A percentile compares a stretch with the other conserved stretches of the same genome.
Evolutionary conservation across 1,140 invertebrate species (phyloP).

Genomic region (Aplysia californica): DNA sequence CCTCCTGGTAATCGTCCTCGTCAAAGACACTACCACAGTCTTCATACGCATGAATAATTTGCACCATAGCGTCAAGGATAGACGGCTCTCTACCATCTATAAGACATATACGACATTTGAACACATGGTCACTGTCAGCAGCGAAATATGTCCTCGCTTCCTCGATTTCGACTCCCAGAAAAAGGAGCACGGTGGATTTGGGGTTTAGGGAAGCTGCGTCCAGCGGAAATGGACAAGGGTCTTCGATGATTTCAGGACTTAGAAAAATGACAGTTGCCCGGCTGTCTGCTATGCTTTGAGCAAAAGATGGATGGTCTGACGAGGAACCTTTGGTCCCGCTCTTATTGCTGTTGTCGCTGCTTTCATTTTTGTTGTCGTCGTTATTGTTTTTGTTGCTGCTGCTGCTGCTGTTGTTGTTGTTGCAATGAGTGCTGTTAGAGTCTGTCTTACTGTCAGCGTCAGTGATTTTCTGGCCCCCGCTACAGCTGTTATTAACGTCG

Average conservation of each 20-base stretch:
- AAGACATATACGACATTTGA: background rate
- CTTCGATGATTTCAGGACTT: background rate
- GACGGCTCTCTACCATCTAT: background rate
- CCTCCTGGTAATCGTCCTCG: background rate
- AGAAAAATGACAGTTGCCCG: background rate
- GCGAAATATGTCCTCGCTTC: background rate
- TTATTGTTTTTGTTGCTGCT: background rate
- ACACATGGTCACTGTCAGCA: background rate
- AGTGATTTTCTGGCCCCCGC: background rate
- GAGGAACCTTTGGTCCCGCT: background rate
- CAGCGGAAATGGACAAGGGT: background rate
- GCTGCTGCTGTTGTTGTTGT: background rate
- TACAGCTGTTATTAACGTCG: background rate
- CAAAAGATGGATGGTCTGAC: background rate
- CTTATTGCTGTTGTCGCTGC: background rate
- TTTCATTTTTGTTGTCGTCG: background rate
- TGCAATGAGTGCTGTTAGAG: background rate
- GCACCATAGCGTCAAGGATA: background rate
- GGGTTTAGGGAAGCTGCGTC: background rate
- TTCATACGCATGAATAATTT: constrained; percentile 8
- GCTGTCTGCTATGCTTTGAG: background rate
- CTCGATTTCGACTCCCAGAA: constrained; percentile 7
- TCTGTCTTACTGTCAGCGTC: too few relatives aligned
- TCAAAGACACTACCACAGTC: background rate
- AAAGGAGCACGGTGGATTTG: background rate